Percentiles rank a stretch among this genome's conserved stretches.
These are phyloP conservation scores for Paramuricea clavata DNA, from an alignment of 92 coral and sea anemone species.

Conservation along the genomic window DNA sequence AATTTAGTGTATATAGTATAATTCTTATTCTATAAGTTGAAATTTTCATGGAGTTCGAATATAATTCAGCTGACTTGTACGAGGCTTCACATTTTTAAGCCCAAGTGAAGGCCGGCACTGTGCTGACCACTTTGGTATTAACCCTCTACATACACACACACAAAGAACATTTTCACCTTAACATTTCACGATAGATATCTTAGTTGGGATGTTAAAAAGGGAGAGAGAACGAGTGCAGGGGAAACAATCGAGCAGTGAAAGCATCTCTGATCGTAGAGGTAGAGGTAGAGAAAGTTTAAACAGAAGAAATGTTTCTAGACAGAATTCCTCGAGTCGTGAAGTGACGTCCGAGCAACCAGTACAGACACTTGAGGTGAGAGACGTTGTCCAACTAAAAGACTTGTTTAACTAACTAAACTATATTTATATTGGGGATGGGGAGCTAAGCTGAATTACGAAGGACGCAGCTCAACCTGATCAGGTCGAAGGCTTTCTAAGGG, in stretches of 20 bases:
- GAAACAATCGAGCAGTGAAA: neutral
- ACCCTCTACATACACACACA: neutral
- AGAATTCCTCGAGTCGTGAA: slow-evolving; percentile 2
- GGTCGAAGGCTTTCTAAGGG: too few species aligned
- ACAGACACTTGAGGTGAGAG: slow-evolving; percentile 25
- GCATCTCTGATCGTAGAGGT: slow-evolving; percentile 10
- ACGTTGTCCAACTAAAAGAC: neutral
- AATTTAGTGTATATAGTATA: neutral
- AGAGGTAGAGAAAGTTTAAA: neutral
- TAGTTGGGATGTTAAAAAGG: slow-evolving; percentile 94
- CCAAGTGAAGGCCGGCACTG: too few species aligned
- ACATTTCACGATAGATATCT: slow-evolving; percentile 71
- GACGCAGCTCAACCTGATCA: too few species aligned
- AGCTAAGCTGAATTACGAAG: too few species aligned
- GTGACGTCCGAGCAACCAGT: slow-evolving; percentile 1
- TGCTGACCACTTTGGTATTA: too few species aligned
- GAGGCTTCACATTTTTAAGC: too few species aligned
- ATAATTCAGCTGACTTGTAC: too few species aligned
- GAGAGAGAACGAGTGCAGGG: slow-evolving; percentile 82
- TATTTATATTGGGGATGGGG: too few species aligned
- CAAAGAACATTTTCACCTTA: neutral
- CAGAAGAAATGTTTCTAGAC: neutral
- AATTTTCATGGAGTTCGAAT: neutral
- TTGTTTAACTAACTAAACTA: neutral
- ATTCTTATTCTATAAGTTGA: neutral